phyloP scores from a whole-genome alignment of 2,113 vertebrate species.

The Oostethus manadensis region DNA sequence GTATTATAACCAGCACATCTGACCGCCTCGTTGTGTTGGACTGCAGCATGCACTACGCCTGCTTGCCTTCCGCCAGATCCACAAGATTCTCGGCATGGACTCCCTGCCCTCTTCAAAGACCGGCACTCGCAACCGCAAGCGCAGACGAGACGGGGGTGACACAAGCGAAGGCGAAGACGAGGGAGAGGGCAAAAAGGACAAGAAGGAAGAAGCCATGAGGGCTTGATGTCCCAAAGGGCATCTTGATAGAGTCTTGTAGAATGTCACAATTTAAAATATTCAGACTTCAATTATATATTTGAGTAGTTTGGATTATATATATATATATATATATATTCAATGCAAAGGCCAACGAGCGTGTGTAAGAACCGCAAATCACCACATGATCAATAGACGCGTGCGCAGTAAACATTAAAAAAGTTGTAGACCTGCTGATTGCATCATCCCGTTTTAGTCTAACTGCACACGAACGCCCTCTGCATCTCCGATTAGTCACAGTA shows the following conservation, averaged over 20 bases:
- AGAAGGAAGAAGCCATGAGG: slow-evolving; percentile 50
- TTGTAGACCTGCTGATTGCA: slow-evolving; percentile 14
- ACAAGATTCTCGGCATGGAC: slow-evolving; percentile 72
- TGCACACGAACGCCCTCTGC: slow-evolving; percentile 45
- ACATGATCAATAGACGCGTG: slow-evolving; percentile 14
- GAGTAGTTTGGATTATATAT: no score
- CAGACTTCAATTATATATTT: neutral
- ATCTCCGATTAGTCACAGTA: slow-evolving; percentile 14
- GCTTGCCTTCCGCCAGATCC: slow-evolving; percentile 74
- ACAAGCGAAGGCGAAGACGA: slow-evolving; percentile 53
- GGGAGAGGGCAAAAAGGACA: slow-evolving; percentile 66
- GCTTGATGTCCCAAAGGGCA: slow-evolving; percentile 37
- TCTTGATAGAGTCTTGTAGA: slow-evolving; percentile 41
- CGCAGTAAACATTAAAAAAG: slow-evolving; percentile 1
- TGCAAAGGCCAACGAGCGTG: slow-evolving; percentile 4
- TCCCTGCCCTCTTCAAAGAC: slow-evolving; percentile 59
- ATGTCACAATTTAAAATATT: slow-evolving; percentile 36
- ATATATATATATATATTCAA: no score
- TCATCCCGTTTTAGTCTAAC: slow-evolving; percentile 34
- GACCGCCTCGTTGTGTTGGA: neutral
- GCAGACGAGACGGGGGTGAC: slow-evolving; percentile 52
- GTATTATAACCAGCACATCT: neutral
- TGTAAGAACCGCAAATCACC: slow-evolving; percentile 16
- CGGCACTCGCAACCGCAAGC: slow-evolving; percentile 67
- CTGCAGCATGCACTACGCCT: slow-evolving; percentile 71